Base-by-base conservation (phyloP, 2,888 invertebrate species). In the Drosophila kokeensis region DNA sequence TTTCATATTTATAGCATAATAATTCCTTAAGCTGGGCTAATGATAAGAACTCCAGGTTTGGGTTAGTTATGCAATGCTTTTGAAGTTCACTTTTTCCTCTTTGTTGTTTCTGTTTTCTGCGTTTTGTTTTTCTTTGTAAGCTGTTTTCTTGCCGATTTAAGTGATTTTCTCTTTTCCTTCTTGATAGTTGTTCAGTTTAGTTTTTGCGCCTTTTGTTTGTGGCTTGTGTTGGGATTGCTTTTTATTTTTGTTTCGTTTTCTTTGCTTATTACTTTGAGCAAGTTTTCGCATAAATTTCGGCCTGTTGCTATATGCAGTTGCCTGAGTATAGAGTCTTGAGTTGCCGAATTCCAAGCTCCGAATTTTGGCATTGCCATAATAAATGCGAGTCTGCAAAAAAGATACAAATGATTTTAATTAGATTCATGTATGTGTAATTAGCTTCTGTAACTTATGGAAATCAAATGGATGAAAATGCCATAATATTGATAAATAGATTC, bases 1-100 rank as follows among this genome's bases (percentile, higher is more conserved):
- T 91, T 91, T 92, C 93, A 93, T 93, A 90, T 92, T 92, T 90
- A 86, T 83, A 89, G 89, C 92, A 92, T 92, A 91, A 92, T 93
- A 91, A 72, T 76, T 66, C 55, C 69, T 45, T 64, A 65, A 66
- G 69, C 66, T 27, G n/a, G 52, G 50, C 59, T 71, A 79, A 74
- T 79, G 78, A 78, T 78, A 74, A 58, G 55, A 62, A 62, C 50
- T 38, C 42, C 40, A 30, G 13, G n/a, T 38, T 58, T 29, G 52
- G 61, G 54, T 50, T 24, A 52, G 38, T 50, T 72, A 72, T 76
- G 64, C 64, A 70, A 69, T 79, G 62, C 53, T 52, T 57, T 54
- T 69, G 32, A 34, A 59, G 42, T 50, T 69, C 49, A 67, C 75
- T 69, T 74, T 77, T 57, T 68, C 72, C 80, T 21, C 8, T 27